Base-by-base conservation (phyloP, 1,140 invertebrate species). In the Brachystomella parvula region DNA sequence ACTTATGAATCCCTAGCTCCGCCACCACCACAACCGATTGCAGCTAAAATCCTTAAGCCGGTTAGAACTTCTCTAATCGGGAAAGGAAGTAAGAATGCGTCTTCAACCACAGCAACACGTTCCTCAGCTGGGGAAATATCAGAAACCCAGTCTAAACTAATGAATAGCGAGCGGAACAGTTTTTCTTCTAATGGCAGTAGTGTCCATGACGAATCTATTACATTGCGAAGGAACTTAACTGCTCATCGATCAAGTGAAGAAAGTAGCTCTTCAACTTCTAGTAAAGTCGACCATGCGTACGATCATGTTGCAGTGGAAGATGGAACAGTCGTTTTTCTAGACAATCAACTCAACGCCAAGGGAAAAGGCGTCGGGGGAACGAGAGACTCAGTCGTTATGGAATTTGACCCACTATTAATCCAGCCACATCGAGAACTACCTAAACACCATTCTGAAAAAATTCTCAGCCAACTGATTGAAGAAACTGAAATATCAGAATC, bases 371-470 rank as follows among this genome's bases (percentile, higher is more conserved):
- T 29, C 12, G 53, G 9, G 28, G 21, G 12, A 15, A 57, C 71
- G 17, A 68, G 66, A 47, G 70, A 68, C 60, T 70, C 71, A 26
- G 47, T 73, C 12, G 47, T 73, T 3, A 32, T 60, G 57, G 71
- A 73, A 47, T 73, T 73, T 60, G 71, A 72, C 57, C 71, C 71
- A 17, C 44, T 71, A 19, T 64, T 68, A n/a, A n/a, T n/a, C n/a
- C n/a, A n/a, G n/a, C n/a, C n/a, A n/a, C n/a, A n/a, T n/a, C n/a
- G n/a, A n/a, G n/a, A n/a, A n/a, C n/a, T n/a, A n/a, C n/a, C n/a
- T 26, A 32, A 68, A 57, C n/a, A 9, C 39, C 9, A 9, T 44
- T 44, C 39, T 9, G 39, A 19, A 1, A 56, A 68, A 19, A 47
- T 17, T 53, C 32, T 24, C 29, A 35, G 0, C 60, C 30, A 1